phyloP scores from a whole-genome alignment of 2,888 invertebrate species.

The Peribatodes rhomboidaria region DNA sequence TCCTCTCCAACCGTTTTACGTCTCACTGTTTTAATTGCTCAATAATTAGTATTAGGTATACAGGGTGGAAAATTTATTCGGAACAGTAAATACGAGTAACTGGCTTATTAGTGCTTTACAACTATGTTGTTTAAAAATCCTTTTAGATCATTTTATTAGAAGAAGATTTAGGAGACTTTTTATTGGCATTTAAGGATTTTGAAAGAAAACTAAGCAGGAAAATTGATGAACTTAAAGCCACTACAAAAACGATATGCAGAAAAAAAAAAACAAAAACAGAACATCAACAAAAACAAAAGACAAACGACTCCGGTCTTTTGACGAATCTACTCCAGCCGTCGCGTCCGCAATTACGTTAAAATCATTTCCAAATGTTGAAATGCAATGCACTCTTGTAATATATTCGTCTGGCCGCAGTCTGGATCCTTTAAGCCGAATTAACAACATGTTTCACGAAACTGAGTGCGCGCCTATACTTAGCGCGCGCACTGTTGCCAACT shows the following conservation, averaged over 20 bases:
- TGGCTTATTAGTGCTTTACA: too few relatives aligned
- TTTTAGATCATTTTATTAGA: too few relatives aligned
- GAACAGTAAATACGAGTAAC: not conserved
- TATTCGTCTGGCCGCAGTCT: slow-evolving; percentile 45
- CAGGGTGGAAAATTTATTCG: not conserved
- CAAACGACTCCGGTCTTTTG: not conserved
- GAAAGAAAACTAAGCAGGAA: too few relatives aligned
- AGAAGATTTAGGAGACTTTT: too few relatives aligned
- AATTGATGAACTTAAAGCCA: too few relatives aligned
- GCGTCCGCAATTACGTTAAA: not conserved
- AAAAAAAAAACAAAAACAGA: too few relatives aligned
- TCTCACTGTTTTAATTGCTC: not conserved
- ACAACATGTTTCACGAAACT: slow-evolving; percentile 39
- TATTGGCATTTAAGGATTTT: too few relatives aligned
- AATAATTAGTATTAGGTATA: not conserved
- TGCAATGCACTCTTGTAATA: slow-evolving; percentile 30
- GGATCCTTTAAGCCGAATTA: slow-evolving; percentile 39
- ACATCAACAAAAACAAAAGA: too few relatives aligned
- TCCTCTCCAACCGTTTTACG: not conserved
- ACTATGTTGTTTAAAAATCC: too few relatives aligned
- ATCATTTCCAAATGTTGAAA: slow-evolving; percentile 5
- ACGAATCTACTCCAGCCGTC: not conserved
- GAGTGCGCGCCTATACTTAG: slow-evolving; percentile 38
- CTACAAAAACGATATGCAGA: too few relatives aligned
- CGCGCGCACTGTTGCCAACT: slow-evolving; percentile 23